Evolutionary conservation across 2,888 invertebrate genomes (phyloP), one percentile per base, ranked within the genome.

Genomic region (Cryptosula pallasiana): DNA sequence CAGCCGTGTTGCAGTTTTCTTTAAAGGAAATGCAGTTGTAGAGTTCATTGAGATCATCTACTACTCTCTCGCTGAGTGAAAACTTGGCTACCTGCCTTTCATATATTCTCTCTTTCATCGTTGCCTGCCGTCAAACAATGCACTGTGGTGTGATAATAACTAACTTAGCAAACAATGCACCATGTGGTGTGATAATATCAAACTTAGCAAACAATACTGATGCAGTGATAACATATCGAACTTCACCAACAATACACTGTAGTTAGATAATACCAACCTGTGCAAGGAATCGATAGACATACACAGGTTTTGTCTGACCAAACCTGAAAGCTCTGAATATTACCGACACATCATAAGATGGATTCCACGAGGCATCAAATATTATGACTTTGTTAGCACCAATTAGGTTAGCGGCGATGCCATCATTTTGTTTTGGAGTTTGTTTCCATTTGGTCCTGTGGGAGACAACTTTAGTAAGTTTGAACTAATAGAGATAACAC

Each of bases 291-390:
- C 99, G 89, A 86, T 99, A 99, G 70, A 99, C 89, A 81, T 96
- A 99, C 81, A 94, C 95, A 0, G 98, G 97, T 82, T 99, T 99
- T 76, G 89, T 91, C 86, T 99, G 99, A 0, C 99, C 99, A 84
- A 98, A 98, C 72, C 99, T 90, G 85, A 95, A 99, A 27, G 97
- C 92, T 75, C 99, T 89, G 87, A 98, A 99, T 82, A 99, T 95
- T 82, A 96, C 95, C 87, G 99, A 99, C 29, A 95, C 91, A 82
- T 99, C 99, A 82, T 97, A 94, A 0, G 96, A 82, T 0, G 99
- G 99, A 88, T 99, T 99, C 98, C 98, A 99, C 0, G 95, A 96
- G 0, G 96, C 96, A 87, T 99, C 99, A 84, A 99, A 98, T 75
- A 99, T 95, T 1, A 99, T 91, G 0, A 98, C 98, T 71, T 99